phyloP scores from a whole-genome alignment of 2,888 invertebrate genomes.

The Sinopyrophorus schimmeli region DNA sequence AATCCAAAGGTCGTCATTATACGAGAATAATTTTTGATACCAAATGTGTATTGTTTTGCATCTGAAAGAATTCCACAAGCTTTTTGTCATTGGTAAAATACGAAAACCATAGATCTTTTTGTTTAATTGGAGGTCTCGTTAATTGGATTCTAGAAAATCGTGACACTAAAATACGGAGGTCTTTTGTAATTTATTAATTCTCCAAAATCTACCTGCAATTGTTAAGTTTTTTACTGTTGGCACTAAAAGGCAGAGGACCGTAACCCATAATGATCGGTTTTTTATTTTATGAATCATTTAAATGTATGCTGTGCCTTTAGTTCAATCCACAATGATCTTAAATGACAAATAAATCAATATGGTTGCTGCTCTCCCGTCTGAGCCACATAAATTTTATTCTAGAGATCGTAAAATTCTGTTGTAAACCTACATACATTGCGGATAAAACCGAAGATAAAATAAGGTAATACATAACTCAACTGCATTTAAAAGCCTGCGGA shows the following conservation, averaged over 20 bases:
- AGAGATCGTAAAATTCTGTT: slow-evolving; percentile 15
- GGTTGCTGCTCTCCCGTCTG: slow-evolving; percentile 10
- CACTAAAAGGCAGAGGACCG: background rate
- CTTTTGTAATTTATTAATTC: slow-evolving; percentile 21
- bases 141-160: slow-evolving; percentile 32
- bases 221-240: slow-evolving; percentile 6
- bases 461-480: slow-evolving; percentile 13
- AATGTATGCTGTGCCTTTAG: slow-evolving; percentile 1
- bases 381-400: slow-evolving; percentile 24
- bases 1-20: no score
- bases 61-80: no score
- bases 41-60: no score
- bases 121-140: slow-evolving; percentile 34
- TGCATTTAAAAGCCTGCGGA: slow-evolving; percentile 5
- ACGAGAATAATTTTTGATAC: no score
- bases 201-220: no score
- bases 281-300: background rate
- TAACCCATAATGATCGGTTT: no score
- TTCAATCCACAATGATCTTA: slow-evolving; percentile 12
- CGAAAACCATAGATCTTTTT: slow-evolving; percentile 29
- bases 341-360: slow-evolving; percentile 22
- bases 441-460: slow-evolving; percentile 21
- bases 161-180: slow-evolving; percentile 29
- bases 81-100: slow-evolving; percentile 7
- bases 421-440: slow-evolving; percentile 20